Evolutionary conservation across 2,888 invertebrate genomes (phyloP).

Genomic region (Seladonia tumulorum): DNA sequence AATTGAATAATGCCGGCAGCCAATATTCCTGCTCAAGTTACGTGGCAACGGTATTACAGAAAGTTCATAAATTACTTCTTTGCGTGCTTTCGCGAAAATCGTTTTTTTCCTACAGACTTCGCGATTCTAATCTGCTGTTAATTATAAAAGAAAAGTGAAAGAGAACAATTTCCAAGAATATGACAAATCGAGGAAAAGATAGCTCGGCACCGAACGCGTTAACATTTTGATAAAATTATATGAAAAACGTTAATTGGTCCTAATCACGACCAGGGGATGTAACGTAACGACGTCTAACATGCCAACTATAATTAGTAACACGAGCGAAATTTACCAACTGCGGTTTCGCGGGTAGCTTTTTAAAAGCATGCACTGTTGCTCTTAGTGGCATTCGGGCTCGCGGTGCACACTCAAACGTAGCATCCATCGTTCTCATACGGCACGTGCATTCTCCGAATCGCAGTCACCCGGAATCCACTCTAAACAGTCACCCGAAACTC

Average conservation of each 20-base stretch:
- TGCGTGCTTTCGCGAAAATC: background rate
- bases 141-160: background rate
- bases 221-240: background rate
- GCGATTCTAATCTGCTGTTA: background rate
- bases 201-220: background rate
- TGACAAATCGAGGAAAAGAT: background rate
- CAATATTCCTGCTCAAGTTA: slow-evolving; percentile 41
- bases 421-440: background rate
- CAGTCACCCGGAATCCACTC: slow-evolving; percentile 10
- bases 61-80: slow-evolving; percentile 45
- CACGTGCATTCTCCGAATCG: slow-evolving; percentile 2
- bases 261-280: background rate
- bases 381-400: background rate
- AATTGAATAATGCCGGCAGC: slow-evolving; percentile 49
- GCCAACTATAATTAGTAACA: background rate
- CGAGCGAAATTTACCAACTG: background rate
- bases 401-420: background rate
- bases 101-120: background rate
- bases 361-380: background rate
- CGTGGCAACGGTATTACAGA: slow-evolving; percentile 31
- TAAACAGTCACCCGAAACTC: slow-evolving; percentile 11
- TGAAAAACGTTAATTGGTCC: background rate
- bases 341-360: background rate
- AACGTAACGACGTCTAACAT: too few relatives aligned
- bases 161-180: too few relatives aligned